Percentiles rank a stretch among this genome's conserved stretches.
These are phyloP conservation scores for Pelodiscus sinensis DNA, from an alignment of 2,113 vertebrate species.

Conservation along the genomic window DNA sequence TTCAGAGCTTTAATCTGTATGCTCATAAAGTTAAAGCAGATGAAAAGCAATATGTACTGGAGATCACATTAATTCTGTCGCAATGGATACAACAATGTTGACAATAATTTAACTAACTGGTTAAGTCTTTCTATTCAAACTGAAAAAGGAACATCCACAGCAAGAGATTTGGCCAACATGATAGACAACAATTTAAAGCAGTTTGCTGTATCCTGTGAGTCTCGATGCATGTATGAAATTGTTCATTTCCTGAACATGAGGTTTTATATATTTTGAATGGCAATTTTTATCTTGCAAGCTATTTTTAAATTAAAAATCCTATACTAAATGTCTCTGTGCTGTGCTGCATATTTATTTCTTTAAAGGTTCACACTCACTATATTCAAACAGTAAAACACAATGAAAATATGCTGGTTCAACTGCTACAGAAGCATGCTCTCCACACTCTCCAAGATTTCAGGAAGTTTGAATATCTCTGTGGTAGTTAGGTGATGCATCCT, in stretches of 20 bases:
- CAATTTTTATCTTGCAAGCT: neutral
- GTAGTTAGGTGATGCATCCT: neutral
- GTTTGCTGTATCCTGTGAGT: neutral
- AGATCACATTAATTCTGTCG: neutral
- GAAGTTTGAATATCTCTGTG: neutral
- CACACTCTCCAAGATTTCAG: neutral
- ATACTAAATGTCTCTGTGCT: neutral
- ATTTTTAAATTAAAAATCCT: neutral
- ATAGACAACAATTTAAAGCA: neutral
- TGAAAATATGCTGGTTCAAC: neutral
- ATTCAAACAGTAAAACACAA: neutral
- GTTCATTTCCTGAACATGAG: neutral
- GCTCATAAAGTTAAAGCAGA: constrained; percentile 3
- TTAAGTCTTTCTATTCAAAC: neutral
- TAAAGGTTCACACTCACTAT: neutral
- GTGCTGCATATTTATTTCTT: neutral
- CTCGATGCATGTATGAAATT: neutral
- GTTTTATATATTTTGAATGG: neutral
- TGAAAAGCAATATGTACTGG: neutral
- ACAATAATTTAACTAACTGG: neutral
- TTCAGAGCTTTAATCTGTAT: neutral
- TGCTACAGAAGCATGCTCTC: neutral
- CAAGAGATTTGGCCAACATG: neutral
- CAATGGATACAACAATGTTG: neutral
- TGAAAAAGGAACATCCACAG: neutral